Conservation (phyloP, 2,888 invertebrate species). For the Metopia argyrocephala region DNA sequence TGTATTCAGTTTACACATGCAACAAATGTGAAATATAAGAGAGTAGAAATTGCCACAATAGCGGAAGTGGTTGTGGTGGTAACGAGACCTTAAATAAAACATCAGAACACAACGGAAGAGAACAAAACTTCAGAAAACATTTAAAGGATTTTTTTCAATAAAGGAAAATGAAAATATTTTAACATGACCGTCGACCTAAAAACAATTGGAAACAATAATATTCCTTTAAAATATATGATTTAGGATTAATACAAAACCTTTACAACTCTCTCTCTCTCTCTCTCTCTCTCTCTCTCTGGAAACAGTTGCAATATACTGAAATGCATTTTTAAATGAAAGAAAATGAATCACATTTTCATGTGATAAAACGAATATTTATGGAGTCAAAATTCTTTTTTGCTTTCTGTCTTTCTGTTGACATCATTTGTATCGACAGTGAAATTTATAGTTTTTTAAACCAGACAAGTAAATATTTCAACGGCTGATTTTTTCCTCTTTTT, state of each 20-base stretch:
- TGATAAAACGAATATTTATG: not conserved
- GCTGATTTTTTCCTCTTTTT: too few relatives aligned
- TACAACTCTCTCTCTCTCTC: too few relatives aligned
- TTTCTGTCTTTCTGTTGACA: not conserved
- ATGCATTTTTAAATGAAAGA: too few relatives aligned
- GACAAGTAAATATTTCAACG: not conserved
- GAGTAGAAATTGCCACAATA: not conserved
- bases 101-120: too few relatives aligned
- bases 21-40: not conserved
- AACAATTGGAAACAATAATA: constrained; percentile 35
- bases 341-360: too few relatives aligned
- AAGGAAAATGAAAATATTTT: constrained; percentile 39
- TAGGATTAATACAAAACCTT: too few relatives aligned
- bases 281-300: too few relatives aligned
- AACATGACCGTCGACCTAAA: constrained; percentile 41
- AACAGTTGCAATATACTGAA: too few relatives aligned
- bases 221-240: constrained; percentile 48
- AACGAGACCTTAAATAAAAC: constrained; percentile 44
- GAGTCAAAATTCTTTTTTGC: not conserved
- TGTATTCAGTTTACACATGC: too few relatives aligned
- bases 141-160: constrained; percentile 8
- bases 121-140: not conserved
- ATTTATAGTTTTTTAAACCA: constrained; percentile 18
- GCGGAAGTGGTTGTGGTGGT: constrained; percentile 18
- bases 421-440: constrained; percentile 27